Conservation (phyloP, 1,140 invertebrate genomes). For the Archivesica marissinica region DNA sequence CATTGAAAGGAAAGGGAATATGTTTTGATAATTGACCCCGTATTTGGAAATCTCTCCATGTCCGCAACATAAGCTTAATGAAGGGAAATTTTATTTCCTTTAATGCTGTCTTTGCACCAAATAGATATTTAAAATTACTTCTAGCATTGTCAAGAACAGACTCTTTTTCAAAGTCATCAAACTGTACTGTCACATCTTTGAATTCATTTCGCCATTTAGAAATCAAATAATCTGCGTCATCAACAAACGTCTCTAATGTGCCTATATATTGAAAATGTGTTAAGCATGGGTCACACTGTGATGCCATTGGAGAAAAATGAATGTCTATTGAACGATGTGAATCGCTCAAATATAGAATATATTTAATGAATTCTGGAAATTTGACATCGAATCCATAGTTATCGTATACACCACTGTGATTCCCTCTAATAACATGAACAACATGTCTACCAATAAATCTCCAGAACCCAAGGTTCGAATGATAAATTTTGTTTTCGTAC, state of each 20-base stretch:
- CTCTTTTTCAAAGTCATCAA: slow-evolving; percentile 37
- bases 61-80: neutral
- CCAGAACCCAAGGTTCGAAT: neutral
- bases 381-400: slow-evolving; percentile 51
- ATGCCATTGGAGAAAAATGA: slow-evolving; percentile 80
- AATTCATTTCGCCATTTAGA: slow-evolving; percentile 40
- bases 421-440: neutral
- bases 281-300: slow-evolving; percentile 77
- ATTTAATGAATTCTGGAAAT: slow-evolving; percentile 54
- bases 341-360: neutral
- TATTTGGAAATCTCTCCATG: slow-evolving; percentile 40
- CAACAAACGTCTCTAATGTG: slow-evolving; percentile 78
- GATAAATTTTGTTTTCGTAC: slow-evolving; percentile 53
- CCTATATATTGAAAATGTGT: slow-evolving; percentile 80
- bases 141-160: neutral
- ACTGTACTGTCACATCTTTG: slow-evolving; percentile 4
- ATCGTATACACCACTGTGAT: neutral
- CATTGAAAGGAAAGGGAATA: slow-evolving; percentile 24
- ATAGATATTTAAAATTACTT: neutral
- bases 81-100: neutral
- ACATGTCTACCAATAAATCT: neutral
- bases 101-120: slow-evolving; percentile 21
- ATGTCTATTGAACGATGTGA: slow-evolving; percentile 54
- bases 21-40: slow-evolving; percentile 8
- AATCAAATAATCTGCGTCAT: slow-evolving; percentile 73